Percentiles rank a stretch among this genome's conserved stretches.
Evolutionary conservation across 2,113 vertebrate genomes (phyloP).

Genomic region (Narcine bancroftii): DNA sequence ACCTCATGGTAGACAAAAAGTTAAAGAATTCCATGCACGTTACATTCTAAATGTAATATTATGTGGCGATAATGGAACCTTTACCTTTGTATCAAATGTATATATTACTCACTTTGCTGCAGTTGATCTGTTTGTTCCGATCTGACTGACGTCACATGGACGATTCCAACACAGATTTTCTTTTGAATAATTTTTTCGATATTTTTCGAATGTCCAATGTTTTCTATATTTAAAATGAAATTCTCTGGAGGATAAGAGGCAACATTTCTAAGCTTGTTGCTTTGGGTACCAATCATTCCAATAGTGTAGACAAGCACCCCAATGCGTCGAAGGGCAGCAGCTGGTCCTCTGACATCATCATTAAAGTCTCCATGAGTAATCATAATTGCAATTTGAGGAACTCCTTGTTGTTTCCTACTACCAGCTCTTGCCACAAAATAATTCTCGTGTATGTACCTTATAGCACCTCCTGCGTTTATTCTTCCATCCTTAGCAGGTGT

Average conservation of each 20-base stretch:
- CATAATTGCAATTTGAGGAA: slow-evolving; percentile 67
- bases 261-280: slow-evolving; percentile 51
- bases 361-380: slow-evolving; percentile 61
- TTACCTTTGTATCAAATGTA: too few relatives aligned
- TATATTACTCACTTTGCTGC: slow-evolving; percentile 58
- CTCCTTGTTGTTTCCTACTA: slow-evolving; percentile 50
- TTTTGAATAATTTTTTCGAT: slow-evolving; percentile 55
- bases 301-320: slow-evolving; percentile 61
- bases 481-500: slow-evolving; percentile 56
- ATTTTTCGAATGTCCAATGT: slow-evolving; percentile 52
- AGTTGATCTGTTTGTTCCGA: slow-evolving; percentile 34
- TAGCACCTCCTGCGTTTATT: slow-evolving; percentile 54
- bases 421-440: slow-evolving; percentile 54
- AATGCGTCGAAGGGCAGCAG: slow-evolving; percentile 50
- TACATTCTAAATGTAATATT: too few relatives aligned
- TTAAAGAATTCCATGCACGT: too few relatives aligned
- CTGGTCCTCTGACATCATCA: slow-evolving; percentile 53
- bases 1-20: too few relatives aligned
- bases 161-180: slow-evolving; percentile 55
- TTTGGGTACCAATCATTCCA: slow-evolving; percentile 53
- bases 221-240: slow-evolving; percentile 54
- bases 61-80: too few relatives aligned
- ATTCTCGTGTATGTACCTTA: slow-evolving; percentile 52
- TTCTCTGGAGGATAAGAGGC: slow-evolving; percentile 59
- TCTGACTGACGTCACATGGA: slow-evolving; percentile 38